Evolutionary conservation across 1,140 invertebrate species (phyloP).

Genomic region (Ips typographus): DNA sequence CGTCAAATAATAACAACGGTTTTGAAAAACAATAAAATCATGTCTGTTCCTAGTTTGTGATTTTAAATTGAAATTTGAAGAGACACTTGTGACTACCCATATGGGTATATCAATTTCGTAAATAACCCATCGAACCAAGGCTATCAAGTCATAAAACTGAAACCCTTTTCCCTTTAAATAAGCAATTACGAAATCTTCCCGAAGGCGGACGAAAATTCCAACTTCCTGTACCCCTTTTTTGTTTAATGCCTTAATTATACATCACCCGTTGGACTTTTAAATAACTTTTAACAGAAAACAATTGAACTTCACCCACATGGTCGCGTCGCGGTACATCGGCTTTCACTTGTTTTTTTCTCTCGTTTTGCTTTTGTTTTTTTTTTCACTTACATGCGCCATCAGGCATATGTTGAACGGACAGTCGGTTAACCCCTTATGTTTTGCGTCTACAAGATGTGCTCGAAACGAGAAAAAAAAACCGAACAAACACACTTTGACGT

Average conservation of each 20-base stretch:
- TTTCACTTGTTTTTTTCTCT: slow-evolving; percentile 34
- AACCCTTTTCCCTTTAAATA: neutral
- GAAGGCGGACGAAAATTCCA: slow-evolving; percentile 1
- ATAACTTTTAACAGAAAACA: slow-evolving; percentile 30
- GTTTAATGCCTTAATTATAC: slow-evolving; percentile 41
- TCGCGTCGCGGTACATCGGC: slow-evolving; percentile 1
- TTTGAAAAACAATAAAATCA: no score
- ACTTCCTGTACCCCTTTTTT: slow-evolving; percentile 25
- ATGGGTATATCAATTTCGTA: slow-evolving; percentile 1
- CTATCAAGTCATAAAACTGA: neutral
- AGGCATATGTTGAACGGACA: slow-evolving; percentile 34
- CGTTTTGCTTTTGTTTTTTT: slow-evolving; percentile 17
- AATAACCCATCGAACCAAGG: neutral
- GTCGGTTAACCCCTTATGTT: neutral
- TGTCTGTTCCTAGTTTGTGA: no score
- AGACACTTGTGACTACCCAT: neutral
- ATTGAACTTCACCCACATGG: slow-evolving; percentile 44
- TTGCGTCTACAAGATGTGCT: slow-evolving; percentile 1
- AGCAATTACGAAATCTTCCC: neutral
- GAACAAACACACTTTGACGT: neutral
- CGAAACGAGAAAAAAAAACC: neutral
- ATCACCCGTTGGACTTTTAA: slow-evolving; percentile 36
- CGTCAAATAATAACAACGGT: no score
- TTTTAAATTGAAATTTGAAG: no score
- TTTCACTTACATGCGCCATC: slow-evolving; percentile 25